Percentiles rank a stretch among this genome's conserved stretches.
These are phyloP conservation scores for Leptinotarsa juncta DNA, from an alignment of 2,888 invertebrate species.

Conservation along the genomic window DNA sequence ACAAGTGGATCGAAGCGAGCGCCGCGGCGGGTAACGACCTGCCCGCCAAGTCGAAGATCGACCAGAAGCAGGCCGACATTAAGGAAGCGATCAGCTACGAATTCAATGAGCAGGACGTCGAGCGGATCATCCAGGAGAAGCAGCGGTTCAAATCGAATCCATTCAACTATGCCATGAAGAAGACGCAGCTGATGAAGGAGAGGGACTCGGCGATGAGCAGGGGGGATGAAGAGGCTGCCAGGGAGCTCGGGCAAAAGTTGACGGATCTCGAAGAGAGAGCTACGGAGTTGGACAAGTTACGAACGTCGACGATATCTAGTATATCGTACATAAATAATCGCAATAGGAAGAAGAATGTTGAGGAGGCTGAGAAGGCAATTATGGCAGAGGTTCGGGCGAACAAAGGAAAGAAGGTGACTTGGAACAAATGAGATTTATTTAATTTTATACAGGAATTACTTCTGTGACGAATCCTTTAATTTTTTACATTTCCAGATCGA, in stretches of 20 bases:
- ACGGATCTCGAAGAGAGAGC: slow-evolving; percentile 92
- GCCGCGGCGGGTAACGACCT: slow-evolving; percentile 70
- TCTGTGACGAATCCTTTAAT: neutral
- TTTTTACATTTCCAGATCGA: slow-evolving; percentile 70
- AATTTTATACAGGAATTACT: too few relatives aligned
- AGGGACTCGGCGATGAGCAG: slow-evolving; percentile 76
- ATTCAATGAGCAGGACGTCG: slow-evolving; percentile 95
- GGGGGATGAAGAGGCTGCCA: slow-evolving; percentile 82
- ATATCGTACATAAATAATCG: slow-evolving; percentile 97
- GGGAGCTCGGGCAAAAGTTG: slow-evolving; percentile 81
- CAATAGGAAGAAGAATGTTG: slow-evolving; percentile 91
- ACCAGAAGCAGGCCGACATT: slow-evolving; percentile 85
- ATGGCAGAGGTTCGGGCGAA: slow-evolving; percentile 76
- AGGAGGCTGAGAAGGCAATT: slow-evolving; percentile 94
- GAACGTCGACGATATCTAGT: slow-evolving; percentile 92
- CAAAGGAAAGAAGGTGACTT: slow-evolving; percentile 63
- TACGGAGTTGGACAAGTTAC: slow-evolving; percentile 86
- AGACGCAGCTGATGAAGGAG: slow-evolving; percentile 93
- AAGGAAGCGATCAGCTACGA: slow-evolving; percentile 91
- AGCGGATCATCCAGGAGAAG: slow-evolving; percentile 86
- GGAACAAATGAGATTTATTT: neutral
- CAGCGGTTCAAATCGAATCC: slow-evolving; percentile 92
- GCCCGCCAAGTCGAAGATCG: slow-evolving; percentile 86
- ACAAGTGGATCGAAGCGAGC: slow-evolving; percentile 92
- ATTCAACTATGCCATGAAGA: slow-evolving; percentile 97